phyloP scores from a whole-genome alignment of 2,113 vertebrate genomes.

The Apeltes quadracus region DNA sequence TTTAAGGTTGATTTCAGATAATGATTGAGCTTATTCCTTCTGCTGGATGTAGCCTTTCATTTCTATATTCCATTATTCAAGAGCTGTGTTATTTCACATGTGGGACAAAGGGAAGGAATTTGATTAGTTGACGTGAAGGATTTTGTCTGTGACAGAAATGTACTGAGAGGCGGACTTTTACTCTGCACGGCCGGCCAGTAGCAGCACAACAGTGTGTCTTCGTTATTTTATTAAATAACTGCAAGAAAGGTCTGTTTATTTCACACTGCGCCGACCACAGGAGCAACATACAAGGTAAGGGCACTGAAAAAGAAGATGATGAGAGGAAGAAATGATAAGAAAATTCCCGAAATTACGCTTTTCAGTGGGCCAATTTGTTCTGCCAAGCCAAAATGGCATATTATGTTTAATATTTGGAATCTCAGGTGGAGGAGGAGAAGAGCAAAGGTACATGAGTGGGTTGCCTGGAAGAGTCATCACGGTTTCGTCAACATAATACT shows the following conservation, averaged over 20 bases:
- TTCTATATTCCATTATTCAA: conserved; percentile 15
- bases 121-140: not conserved
- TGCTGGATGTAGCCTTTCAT: not conserved
- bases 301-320: not conserved
- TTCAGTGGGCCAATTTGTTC: conserved; percentile 29
- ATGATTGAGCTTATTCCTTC: not conserved
- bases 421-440: conserved; percentile 58
- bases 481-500: conserved; percentile 69
- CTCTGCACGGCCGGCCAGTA: no score
- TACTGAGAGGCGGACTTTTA: conserved; percentile 11
- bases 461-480: conserved; percentile 68
- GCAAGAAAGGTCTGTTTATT: conserved; percentile 1
- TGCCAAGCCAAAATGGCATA: conserved; percentile 48
- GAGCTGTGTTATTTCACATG: conserved; percentile 5
- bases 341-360: conserved; percentile 44
- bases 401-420: conserved; percentile 62
- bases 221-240: not conserved
- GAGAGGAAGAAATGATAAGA: conserved; percentile 33
- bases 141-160: not conserved
- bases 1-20: not conserved
- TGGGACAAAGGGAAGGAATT: not conserved
- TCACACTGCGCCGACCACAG: conserved; percentile 6
- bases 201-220: not conserved
- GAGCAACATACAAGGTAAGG: conserved; percentile 11
- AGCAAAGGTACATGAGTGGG: conserved; percentile 66